These are phyloP conservation scores for Dolichallabes microphthalmus DNA, from an alignment of 2,113 vertebrate species.

Conservation along the genomic window DNA sequence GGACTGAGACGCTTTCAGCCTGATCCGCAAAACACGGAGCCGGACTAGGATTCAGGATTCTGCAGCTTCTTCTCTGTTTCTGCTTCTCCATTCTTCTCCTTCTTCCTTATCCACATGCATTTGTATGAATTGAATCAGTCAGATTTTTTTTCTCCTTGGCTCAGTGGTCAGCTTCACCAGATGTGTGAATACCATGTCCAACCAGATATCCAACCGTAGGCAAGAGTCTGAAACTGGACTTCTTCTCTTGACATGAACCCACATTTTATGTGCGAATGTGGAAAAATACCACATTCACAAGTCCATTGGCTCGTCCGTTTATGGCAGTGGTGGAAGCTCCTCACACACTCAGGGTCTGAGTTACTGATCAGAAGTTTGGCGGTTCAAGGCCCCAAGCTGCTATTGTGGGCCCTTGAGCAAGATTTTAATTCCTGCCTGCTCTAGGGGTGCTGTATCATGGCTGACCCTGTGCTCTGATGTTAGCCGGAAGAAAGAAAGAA, in stretches of 20 bases:
- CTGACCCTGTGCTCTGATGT: no score
- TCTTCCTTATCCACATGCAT: background rate
- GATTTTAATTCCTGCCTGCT: no score
- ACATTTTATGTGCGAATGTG: background rate
- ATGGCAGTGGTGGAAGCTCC: no score
- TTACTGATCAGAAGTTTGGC: no score
- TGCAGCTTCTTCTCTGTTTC: constrained; percentile 12
- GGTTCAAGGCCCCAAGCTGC: no score
- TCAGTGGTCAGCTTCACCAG: constrained; percentile 13
- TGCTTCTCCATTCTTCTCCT: background rate
- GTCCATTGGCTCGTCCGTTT: background rate
- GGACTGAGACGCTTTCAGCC: constrained; percentile 41
- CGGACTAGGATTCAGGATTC: constrained; percentile 43
- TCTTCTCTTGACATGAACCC: constrained; percentile 16
- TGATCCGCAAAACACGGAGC: constrained; percentile 50
- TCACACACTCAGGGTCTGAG: no score
- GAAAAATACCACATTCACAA: background rate
- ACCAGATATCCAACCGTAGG: constrained; percentile 13
- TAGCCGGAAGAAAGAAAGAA: no score
- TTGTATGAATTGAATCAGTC: constrained; percentile 3
- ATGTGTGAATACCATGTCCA: constrained; percentile 17
- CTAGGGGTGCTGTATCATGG: no score
- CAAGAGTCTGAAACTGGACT: constrained; percentile 9
- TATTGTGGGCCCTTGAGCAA: no score
- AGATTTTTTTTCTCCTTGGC: constrained; percentile 2